Evolutionary conservation across 2,888 invertebrate genomes (phyloP).

Genomic region (Abscondita cerata): DNA sequence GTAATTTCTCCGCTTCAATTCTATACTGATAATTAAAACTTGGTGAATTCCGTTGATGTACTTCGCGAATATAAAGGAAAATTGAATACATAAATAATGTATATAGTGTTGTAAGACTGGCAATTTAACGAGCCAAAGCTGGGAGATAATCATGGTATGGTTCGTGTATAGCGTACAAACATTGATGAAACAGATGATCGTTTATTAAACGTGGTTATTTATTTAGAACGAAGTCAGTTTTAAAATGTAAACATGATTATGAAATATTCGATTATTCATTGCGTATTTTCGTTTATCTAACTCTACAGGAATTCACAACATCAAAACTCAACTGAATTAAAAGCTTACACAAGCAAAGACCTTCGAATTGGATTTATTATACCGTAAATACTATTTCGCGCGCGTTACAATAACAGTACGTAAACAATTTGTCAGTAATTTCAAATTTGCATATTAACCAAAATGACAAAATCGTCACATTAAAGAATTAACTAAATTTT

Average conservation of each 20-base stretch:
- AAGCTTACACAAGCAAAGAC: conserved; percentile 9
- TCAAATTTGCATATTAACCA: not conserved
- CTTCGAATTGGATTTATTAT: conserved; percentile 6
- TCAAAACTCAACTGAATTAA: conserved; percentile 15
- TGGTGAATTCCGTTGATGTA: conserved; percentile 45
- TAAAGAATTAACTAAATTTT: no score
- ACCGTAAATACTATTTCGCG: not conserved
- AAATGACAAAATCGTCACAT: no score
- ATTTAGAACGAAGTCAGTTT: conserved; percentile 33
- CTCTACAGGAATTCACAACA: conserved; percentile 17
- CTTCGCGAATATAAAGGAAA: conserved; percentile 49
- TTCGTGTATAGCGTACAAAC: conserved; percentile 33
- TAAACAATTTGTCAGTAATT: conserved; percentile 6
- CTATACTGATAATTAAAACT: conserved; percentile 45
- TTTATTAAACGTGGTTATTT: conserved; percentile 35
- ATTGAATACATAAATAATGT: conserved; percentile 55
- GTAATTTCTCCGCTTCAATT: conserved; percentile 34
- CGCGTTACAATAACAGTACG: not conserved
- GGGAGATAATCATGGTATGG: conserved; percentile 27
- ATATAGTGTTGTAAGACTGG: conserved; percentile 31
- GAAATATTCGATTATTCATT: conserved; percentile 34
- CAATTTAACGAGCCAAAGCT: conserved; percentile 30
- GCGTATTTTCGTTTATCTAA: conserved; percentile 30
- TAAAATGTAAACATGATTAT: conserved; percentile 35
- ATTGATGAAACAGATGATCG: conserved; percentile 35